Base-by-base conservation (phyloP, 2,888 invertebrate genomes). In the Hololepta plana region DNA sequence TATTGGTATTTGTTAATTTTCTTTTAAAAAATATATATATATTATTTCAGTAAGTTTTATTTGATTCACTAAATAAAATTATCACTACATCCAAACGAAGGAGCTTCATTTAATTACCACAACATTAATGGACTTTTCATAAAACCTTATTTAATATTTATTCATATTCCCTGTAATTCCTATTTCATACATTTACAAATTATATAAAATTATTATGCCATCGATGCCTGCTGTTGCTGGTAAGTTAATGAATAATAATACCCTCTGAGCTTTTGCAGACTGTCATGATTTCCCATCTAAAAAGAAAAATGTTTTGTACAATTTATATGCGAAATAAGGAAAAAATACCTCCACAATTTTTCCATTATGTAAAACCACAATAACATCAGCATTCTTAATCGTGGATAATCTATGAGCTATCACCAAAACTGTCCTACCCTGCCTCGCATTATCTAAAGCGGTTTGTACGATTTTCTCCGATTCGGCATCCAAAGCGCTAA, bases 321-420 rank as follows among this genome's bases (percentile, higher is more conserved):
- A 32, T 10, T 15, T 12, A 26, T 16, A 12, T 12, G 24, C 13
- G 24, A 12, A 15, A 22, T 27, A 20, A 15, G 19, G 28, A 28
- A 24, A 29, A 35, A 43, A 43, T 48, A 82, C 84, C 70, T 88
- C 88, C 3, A 76, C 77, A 37, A 90, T 72, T 31, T 61, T 61
- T 15, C 93, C 93, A 40, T 76, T 70, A 38, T 77, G 70, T 23
- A 95, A 59, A 3, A 96, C 93, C 13, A 88, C 85, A 38, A 95
- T 95, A 8, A 84, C 44, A 49, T 95, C 87, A 0, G 93, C 93
- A 49, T 84, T 76, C 47, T 75, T 70, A 30, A 96, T 71, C 0
- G 95, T 96, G 16, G 88, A 88, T 29, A 95, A 59, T 13, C 95
- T 61, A 51, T 95, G 95, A 3, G 95, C 95, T 38, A 96, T 93